These are phyloP conservation scores for Halcyon leucocephala DNA, from an alignment of 2,797 vertebrate species.

Conservation along the genomic window DNA sequence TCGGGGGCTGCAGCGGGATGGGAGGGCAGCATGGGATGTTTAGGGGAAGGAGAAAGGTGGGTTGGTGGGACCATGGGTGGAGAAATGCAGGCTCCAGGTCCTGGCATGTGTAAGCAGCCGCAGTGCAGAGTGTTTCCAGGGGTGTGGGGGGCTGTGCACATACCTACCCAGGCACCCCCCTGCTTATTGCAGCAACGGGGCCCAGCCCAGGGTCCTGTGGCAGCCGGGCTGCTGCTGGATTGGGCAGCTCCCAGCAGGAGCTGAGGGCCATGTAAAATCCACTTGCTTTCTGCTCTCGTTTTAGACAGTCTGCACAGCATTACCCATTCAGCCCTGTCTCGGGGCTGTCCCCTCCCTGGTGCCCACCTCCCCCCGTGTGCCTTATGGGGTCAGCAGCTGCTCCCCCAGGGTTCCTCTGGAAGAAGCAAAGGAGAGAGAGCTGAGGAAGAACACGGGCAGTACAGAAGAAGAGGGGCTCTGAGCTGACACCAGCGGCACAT, in stretches of 20 bases:
- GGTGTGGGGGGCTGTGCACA: accelerated
- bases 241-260: neutral
- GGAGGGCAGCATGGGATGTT: neutral
- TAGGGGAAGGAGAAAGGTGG: neutral
- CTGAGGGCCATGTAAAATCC: accelerated
- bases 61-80: too few species aligned
- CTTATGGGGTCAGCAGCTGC: neutral
- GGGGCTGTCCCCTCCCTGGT: neutral
- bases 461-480: neutral
- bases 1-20: neutral
- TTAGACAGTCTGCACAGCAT: neutral
- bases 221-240: neutral
- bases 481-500: neutral
- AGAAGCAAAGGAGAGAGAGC: neutral
- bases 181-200: neutral
- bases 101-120: neutral
- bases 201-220: neutral
- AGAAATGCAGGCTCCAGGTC: too few species aligned
- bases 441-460: neutral
- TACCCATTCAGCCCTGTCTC: neutral
- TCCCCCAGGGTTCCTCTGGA: neutral
- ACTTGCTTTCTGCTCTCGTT: neutral
- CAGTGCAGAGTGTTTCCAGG: neutral
- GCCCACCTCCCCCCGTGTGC: neutral
- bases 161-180: accelerated